phyloP scores from a whole-genome alignment of 1,140 invertebrate species.

The Meloidogyne floridensis region DNA sequence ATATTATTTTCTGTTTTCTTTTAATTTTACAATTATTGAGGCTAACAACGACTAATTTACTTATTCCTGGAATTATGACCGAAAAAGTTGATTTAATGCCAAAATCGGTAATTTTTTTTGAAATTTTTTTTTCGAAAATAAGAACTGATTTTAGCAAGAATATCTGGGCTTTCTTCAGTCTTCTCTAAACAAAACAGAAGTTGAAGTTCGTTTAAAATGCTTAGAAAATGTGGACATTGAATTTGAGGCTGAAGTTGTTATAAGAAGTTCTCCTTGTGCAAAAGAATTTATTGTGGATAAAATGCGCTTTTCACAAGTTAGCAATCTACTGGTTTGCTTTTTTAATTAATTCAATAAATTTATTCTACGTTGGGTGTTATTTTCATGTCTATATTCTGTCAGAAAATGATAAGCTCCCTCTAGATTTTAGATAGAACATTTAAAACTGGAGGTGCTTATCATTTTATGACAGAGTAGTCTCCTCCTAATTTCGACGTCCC shows the following conservation, averaged over 20 bases:
- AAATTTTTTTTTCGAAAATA: slow-evolving; percentile 3
- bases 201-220: slow-evolving; percentile 56
- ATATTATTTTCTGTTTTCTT: slow-evolving; percentile 5
- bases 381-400: too few relatives aligned
- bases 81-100: slow-evolving; percentile 40
- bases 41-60: slow-evolving; percentile 32
- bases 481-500: too few relatives aligned
- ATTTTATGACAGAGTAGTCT: too few relatives aligned
- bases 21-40: slow-evolving; percentile 9
- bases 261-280: slow-evolving; percentile 62
- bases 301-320: slow-evolving; percentile 45
- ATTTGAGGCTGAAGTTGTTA: slow-evolving; percentile 58
- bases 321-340: slow-evolving; percentile 55
- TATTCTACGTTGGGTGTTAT: too few relatives aligned
- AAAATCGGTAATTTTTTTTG: slow-evolving; percentile 35
- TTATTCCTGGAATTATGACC: slow-evolving; percentile 54
- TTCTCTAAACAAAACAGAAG: slow-evolving; percentile 62
- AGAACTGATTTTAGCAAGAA: slow-evolving; percentile 53
- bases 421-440: too few relatives aligned
- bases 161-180: slow-evolving; percentile 63
- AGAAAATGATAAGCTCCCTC: too few relatives aligned
- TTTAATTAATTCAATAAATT: background rate
- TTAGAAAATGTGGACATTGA: slow-evolving; percentile 38
- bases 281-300: slow-evolving; percentile 62
- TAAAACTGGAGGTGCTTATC: too few relatives aligned